These are phyloP conservation scores for Gila orcuttii DNA, from an alignment of 2,113 vertebrate genomes.

Conservation along the genomic window DNA sequence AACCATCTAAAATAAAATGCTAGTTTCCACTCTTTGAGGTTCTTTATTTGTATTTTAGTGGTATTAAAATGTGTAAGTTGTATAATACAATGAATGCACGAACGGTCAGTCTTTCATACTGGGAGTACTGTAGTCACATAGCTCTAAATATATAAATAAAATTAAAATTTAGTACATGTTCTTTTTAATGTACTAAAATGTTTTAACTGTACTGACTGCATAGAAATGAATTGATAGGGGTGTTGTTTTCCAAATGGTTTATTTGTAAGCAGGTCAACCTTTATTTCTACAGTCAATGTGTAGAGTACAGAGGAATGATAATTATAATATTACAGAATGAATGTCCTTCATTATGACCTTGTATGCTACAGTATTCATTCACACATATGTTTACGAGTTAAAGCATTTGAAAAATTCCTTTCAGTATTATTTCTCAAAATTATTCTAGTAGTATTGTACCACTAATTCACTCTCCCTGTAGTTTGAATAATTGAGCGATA, in stretches of 20 bases:
- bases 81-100: background rate
- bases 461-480: background rate
- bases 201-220: too few species aligned
- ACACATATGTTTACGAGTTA: background rate
- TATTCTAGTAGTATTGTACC: background rate
- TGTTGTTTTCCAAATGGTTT: background rate
- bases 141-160: background rate
- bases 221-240: too few species aligned
- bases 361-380: background rate
- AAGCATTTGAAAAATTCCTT: background rate
- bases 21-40: background rate
- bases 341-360: background rate
- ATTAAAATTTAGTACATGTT: background rate
- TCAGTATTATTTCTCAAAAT: background rate
- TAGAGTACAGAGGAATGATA: background rate
- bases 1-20: background rate
- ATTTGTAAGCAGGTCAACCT: slow-evolving; percentile 19
- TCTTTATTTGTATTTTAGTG: background rate
- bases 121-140: background rate
- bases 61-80: background rate
- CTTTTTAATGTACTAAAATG: background rate
- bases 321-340: background rate
- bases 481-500: background rate
- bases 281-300: slow-evolving; percentile 1
- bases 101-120: background rate